Evolutionary conservation across 2,797 vertebrate genomes (phyloP).

Genomic region (Acrossocheilus wenchowensis): DNA sequence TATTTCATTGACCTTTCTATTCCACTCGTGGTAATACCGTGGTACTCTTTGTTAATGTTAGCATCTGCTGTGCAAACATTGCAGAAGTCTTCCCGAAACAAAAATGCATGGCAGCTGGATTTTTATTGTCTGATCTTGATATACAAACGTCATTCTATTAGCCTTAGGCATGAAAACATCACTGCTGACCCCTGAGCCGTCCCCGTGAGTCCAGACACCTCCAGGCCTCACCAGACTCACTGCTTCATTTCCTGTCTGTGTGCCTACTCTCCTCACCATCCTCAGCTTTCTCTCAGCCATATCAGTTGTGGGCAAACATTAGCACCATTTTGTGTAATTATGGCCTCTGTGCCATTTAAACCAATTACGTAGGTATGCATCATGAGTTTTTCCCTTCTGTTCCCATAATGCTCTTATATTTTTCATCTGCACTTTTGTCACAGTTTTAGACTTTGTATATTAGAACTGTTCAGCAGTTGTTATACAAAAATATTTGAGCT

Average conservation of each 20-base stretch:
- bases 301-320: conserved; percentile 21
- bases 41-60: neutral
- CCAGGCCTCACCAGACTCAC: conserved; percentile 19
- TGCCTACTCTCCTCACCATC: conserved; percentile 13
- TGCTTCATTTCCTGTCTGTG: conserved; percentile 50
- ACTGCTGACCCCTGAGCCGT: conserved; percentile 5
- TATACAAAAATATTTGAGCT: neutral
- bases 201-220: conserved; percentile 14
- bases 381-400: neutral
- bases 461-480: neutral
- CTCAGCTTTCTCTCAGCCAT: conserved; percentile 4
- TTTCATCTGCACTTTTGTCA: neutral
- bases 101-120: neutral
- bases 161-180: conserved; percentile 11
- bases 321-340: conserved; percentile 44
- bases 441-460: neutral
- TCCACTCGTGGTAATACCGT: neutral
- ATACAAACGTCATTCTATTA: neutral
- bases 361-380: conserved; percentile 13
- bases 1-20: neutral
- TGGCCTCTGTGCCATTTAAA: conserved; percentile 13
- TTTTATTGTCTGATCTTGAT: conserved; percentile 4
- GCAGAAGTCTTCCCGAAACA: neutral
- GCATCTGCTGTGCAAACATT: neutral
- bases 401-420: conserved; percentile 4